Evolutionary conservation across 2,797 vertebrate genomes (phyloP).

Genomic region (Amblyraja radiata): DNA sequence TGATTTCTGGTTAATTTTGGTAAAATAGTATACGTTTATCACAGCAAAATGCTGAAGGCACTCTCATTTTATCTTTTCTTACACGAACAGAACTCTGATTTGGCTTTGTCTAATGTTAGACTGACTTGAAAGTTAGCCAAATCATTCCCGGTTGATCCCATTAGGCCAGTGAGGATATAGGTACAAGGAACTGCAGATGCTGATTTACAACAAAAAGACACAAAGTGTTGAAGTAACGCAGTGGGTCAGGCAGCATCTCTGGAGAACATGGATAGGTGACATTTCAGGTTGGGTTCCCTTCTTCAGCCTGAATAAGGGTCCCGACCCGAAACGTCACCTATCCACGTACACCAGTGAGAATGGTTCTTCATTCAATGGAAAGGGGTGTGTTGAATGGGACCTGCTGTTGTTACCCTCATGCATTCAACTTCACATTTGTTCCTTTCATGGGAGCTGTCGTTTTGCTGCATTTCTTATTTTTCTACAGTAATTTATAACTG

Average conservation of each 20-base stretch:
- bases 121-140: background rate
- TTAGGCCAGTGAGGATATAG: background rate
- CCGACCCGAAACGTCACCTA: too few relatives aligned
- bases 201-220: too few relatives aligned
- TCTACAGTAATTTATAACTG: background rate
- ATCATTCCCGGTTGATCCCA: background rate
- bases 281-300: too few relatives aligned
- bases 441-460: background rate
- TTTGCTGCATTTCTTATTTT: background rate
- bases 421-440: background rate
- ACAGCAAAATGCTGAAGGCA: background rate
- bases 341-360: background rate
- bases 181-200: too few relatives aligned
- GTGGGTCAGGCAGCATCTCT: too few relatives aligned
- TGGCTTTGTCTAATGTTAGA: background rate
- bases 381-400: background rate
- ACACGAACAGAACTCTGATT: background rate
- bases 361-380: background rate
- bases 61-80: background rate
- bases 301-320: too few relatives aligned
- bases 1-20: background rate
- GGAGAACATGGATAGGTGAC: too few relatives aligned
- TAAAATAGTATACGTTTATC: background rate
- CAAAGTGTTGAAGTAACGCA: too few relatives aligned
- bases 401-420: background rate